These are phyloP conservation scores for Scomber colias DNA, from an alignment of 2,113 vertebrate genomes.

Conservation along the genomic window DNA sequence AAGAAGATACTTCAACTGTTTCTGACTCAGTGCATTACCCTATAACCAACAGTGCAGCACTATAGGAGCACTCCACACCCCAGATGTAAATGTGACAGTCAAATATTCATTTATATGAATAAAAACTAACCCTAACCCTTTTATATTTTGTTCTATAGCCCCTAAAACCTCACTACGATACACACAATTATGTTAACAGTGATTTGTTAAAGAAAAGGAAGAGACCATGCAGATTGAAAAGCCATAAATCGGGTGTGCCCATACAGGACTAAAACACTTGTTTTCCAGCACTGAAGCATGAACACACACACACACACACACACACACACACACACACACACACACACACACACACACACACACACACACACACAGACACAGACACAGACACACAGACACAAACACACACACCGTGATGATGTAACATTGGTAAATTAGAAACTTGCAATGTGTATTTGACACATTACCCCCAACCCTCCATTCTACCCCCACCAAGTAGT, in stretches of 20 bases:
- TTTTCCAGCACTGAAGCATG: slow-evolving; percentile 57
- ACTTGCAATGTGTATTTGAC: slow-evolving; percentile 59
- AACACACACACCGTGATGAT: slow-evolving; percentile 29
- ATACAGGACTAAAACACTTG: slow-evolving; percentile 43
- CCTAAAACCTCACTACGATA: neutral
- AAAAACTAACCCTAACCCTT: neutral
- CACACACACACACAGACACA: too few relatives aligned
- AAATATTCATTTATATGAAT: slow-evolving; percentile 7
- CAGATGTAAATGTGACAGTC: slow-evolving; percentile 23
- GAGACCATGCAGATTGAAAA: neutral
- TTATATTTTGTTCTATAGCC: neutral
- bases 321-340: neutral
- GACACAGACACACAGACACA: too few relatives aligned
- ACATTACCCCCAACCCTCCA: slow-evolving; percentile 36
- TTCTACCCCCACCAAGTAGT: neutral
- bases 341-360: neutral
- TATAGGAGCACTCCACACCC: slow-evolving; percentile 5
- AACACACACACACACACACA: too few relatives aligned
- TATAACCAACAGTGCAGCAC: slow-evolving; percentile 9
- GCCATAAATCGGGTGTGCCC: slow-evolving; percentile 29
- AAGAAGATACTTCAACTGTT: slow-evolving; percentile 31
- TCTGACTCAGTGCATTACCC: slow-evolving; percentile 39
- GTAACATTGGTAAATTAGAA: slow-evolving; percentile 56
- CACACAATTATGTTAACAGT: neutral
- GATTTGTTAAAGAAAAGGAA: neutral